phyloP scores from a whole-genome alignment of 2,888 invertebrate genomes.

The Trachelus iudaicus region DNA sequence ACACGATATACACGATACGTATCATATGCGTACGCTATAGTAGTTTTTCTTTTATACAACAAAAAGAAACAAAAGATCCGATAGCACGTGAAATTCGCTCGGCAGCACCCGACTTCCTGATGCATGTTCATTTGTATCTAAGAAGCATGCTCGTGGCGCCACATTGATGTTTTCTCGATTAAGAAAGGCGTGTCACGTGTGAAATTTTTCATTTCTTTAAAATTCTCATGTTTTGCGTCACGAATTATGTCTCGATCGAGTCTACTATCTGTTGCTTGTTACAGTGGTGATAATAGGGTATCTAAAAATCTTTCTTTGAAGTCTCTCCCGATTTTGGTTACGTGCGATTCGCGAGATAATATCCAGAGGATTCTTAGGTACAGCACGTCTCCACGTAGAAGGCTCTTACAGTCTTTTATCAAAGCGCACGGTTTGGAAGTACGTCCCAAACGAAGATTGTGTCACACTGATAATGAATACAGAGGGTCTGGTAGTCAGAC shows the following conservation, averaged over 20 bases:
- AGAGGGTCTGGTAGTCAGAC: background rate
- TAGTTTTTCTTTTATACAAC: constrained; percentile 7
- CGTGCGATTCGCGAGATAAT: constrained; percentile 29
- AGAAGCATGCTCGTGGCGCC: too few species aligned
- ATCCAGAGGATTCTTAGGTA: constrained; percentile 19
- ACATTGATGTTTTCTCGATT: too few species aligned
- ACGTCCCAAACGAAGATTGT: constrained; percentile 8
- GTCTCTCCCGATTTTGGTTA: constrained; percentile 27
- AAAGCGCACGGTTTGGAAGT: constrained; percentile 13
- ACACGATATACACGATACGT: constrained; percentile 17
- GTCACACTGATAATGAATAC: background rate
- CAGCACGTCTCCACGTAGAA: constrained; percentile 11
- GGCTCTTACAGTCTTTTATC: constrained; percentile 11
- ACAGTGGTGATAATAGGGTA: too few species aligned
- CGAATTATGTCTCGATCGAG: background rate
- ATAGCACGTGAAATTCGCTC: background rate
- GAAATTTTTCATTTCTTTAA: background rate
- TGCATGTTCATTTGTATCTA: too few species aligned
- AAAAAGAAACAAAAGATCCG: constrained; percentile 15
- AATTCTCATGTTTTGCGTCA: constrained; percentile 1
- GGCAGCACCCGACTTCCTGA: too few species aligned
- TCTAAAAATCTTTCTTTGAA: constrained; percentile 16
- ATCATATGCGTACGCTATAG: constrained; percentile 5
- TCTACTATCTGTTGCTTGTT: constrained; percentile 2
- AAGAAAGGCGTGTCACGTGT: too few species aligned